Base-by-base conservation (phyloP, 1,140 invertebrate species). In the Steinernema feltiae region DNA sequence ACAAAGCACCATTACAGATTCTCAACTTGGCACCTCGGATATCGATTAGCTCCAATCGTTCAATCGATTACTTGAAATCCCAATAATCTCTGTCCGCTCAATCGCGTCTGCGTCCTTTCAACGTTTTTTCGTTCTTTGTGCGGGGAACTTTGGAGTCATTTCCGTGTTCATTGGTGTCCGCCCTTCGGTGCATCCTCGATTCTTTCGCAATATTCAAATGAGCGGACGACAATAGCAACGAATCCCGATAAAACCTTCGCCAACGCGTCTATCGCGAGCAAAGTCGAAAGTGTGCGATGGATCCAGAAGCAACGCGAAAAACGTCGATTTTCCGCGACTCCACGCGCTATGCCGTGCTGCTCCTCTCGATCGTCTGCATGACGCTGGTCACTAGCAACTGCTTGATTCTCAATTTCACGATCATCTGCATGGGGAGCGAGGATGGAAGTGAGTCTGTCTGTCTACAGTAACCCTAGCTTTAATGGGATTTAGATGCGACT, bases 401-500 rank as follows among this genome's bases (percentile, higher is more conserved):
- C 18, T 35, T 73, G n/a, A 35, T 69, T 12, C 48, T 73, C 35
- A 73, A 73, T 24, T 73, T 73, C 27, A 73, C 72, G 3, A 24
- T 32, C 12, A 73, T 73, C 30, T 73, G 72, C 30, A 73, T 73
- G 72, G 15, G 35, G 7, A 7, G 7, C 7, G 35, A 41, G 35
- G 18, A 41, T 18, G 7, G 18, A 41, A 41, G 35, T 41, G 18
- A 7, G 35, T 7, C 7, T 12, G 15, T n/a, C 15, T 17, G 15
- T 32, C 7, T 1, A 27, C 29, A 46, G 7, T n/a, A n/a, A 7
- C 35, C 27, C 1, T 32, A 30, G n/a, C n/a, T n/a, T n/a, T n/a
- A 69, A 32, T 73, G 7, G 3, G 63, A 21, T 76, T 17, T 46
- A 46, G 35, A 48, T 75, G 17, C 48, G 27, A 18, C 63, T 18